Percentiles rank a stretch among this genome's conserved stretches.
Conservation (phyloP, 2,888 invertebrate genomes). For the Drosophila birchii region DNA sequence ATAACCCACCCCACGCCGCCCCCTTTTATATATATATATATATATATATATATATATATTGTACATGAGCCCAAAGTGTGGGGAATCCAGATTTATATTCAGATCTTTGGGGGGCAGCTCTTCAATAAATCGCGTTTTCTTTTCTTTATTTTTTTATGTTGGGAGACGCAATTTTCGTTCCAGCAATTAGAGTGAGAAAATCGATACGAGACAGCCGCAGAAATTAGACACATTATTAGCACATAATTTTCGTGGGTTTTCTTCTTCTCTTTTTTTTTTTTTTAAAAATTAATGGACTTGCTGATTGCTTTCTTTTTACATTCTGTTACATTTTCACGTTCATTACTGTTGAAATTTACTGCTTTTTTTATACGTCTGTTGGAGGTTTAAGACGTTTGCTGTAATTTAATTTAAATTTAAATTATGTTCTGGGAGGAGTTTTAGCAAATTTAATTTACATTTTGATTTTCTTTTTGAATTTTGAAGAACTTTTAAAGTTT, state of each 20-base stretch:
- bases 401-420: not conserved
- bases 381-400: not conserved
- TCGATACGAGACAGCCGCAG: slow-evolving; percentile 41
- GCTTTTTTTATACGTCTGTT: not conserved
- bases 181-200: slow-evolving; percentile 37
- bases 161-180: slow-evolving; percentile 19
- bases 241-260: slow-evolving; percentile 9
- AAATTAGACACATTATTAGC: slow-evolving; percentile 31
- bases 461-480: no score
- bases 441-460: not conserved
- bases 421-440: no score
- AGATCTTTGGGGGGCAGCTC: slow-evolving; percentile 13
- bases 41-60: not conserved
- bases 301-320: slow-evolving; percentile 15
- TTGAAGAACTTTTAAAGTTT: not conserved
- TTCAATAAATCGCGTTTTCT: slow-evolving; percentile 15
- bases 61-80: not conserved
- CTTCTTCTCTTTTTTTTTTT: not conserved
- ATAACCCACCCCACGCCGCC: slow-evolving; percentile 13
- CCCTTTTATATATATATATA: not conserved
- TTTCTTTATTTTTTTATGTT: slow-evolving; percentile 10
- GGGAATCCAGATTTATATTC: slow-evolving; percentile 32
- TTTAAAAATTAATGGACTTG: slow-evolving; percentile 15
- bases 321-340: slow-evolving; percentile 14
- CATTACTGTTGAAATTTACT: not conserved